These are phyloP conservation scores for Mustelus asterias DNA, from an alignment of 2,113 vertebrate species.

Conservation along the genomic window DNA sequence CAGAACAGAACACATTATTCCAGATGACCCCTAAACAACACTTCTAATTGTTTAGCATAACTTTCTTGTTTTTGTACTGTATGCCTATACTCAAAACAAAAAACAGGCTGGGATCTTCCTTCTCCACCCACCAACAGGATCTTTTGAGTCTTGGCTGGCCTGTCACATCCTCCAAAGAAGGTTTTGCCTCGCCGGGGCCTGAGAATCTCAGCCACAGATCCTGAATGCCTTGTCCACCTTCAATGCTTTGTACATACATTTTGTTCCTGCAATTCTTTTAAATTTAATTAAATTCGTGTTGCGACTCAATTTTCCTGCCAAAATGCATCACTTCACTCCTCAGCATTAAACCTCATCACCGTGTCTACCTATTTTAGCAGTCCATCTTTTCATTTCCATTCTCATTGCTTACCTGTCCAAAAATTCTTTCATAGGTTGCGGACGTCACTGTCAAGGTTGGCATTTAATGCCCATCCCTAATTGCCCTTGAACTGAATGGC, in stretches of 20 bases:
- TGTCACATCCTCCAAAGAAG: too few relatives aligned
- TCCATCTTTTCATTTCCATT: not conserved
- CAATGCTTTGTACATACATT: not conserved
- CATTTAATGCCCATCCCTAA: too few relatives aligned
- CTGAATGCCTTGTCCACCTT: not conserved
- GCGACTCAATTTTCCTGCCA: not conserved
- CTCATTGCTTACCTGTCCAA: not conserved
- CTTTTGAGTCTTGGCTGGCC: too few relatives aligned
- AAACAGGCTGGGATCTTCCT: too few relatives aligned
- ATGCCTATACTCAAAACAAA: not conserved
- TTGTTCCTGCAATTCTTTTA: not conserved
- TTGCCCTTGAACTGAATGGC: too few relatives aligned
- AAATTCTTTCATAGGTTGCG: too few relatives aligned
- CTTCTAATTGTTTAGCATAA: not conserved
- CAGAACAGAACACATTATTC: not conserved
- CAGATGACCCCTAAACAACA: not conserved
- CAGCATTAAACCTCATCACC: not conserved
- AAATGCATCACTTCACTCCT: not conserved
- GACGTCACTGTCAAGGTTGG: too few relatives aligned
- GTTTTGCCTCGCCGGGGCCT: too few relatives aligned
- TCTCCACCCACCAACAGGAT: too few relatives aligned
- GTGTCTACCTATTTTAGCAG: not conserved
- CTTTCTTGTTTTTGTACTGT: not conserved
- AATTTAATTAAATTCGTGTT: not conserved
- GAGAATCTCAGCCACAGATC: not conserved